A percentile compares a stretch with the other conserved stretches of the same genome.
These are phyloP conservation scores for Montipora sp. DNA, from an alignment of 64 coral and sea anemone species.

Conservation along the genomic window DNA sequence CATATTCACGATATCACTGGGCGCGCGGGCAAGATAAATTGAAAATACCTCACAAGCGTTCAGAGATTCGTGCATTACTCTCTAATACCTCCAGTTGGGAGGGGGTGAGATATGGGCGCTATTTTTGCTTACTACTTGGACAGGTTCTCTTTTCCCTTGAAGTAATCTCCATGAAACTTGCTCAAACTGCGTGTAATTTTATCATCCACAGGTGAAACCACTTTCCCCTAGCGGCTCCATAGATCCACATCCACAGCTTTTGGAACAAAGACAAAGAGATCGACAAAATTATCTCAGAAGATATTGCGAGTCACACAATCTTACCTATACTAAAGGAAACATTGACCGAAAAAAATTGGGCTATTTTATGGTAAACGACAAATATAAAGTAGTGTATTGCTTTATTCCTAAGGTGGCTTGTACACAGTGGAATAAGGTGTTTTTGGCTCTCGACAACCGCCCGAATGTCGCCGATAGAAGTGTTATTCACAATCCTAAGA, in stretches of 20 bases:
- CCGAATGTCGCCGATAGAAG: neutral
- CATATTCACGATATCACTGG: too few relatives aligned
- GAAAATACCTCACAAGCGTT: too few relatives aligned
- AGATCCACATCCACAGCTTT: neutral
- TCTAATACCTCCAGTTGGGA: too few relatives aligned
- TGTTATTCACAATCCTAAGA: neutral
- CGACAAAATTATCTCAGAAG: conserved; percentile 1
- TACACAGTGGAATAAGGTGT: neutral
- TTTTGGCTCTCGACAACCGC: neutral
- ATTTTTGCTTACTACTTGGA: too few relatives aligned
- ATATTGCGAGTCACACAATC: neutral
- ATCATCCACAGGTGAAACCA: neutral
- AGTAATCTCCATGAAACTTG: too few relatives aligned
- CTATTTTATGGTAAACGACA: neutral
- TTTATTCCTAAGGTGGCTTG: neutral
- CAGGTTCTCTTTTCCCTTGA: too few relatives aligned
- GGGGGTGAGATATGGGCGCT: too few relatives aligned
- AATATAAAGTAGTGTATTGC: neutral
- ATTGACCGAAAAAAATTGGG: neutral
- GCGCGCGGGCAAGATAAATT: too few relatives aligned
- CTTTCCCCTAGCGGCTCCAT: too few relatives aligned
- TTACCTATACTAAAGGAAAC: neutral
- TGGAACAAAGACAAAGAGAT: neutral
- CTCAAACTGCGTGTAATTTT: neutral
- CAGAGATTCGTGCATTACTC: too few relatives aligned